Base-by-base conservation (phyloP, 2,888 invertebrate genomes). In the Drosophila cognata region DNA sequence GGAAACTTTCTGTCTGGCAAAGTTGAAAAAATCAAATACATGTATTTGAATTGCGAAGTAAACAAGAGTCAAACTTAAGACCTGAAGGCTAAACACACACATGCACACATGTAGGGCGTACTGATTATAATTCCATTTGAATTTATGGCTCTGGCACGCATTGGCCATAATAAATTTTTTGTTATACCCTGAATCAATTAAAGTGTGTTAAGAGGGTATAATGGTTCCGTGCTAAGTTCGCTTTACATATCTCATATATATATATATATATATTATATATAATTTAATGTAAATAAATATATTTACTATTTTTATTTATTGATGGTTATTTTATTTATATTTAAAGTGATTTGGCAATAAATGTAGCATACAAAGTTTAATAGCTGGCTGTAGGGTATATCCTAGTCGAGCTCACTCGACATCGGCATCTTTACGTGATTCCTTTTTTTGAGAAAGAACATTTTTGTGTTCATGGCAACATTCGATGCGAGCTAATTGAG, bases 401-500 rank as follows among this genome's bases (percentile, higher is more conserved):
- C 8, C 2, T 1, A 25, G 25, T 2, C 25, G 8, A 16, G 16
- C 46, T 25, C 4, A 16, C 46, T 8, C 8, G 8, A 46, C 46
- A 8, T 4, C 25, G 16, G 8, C 25, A 46, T 2, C 25, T 16
- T 25, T 4, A 16, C 25, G 16, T 16, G 4, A 46, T 25, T 46
- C 25, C 16, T 38, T 59, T 70, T 56, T 70, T 67, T 48, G 50
- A 56, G 33, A 36, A 31, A 43, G 36, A 25, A 33, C 35, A 38
- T 41, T 77, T 59, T 18, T 2, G 18, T 31, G 50, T 71, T 77
- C 62, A 68, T 46, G 21, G 46, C 16, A 46, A 25, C 4, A 59
- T 51, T 71, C 64, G 50, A 36, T 52, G 57, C 33, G 52, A 70
- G 48, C 62, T 77, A 77, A 77, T 80, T 76, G 71, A 66, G 60